Evolutionary conservation across 1,140 invertebrate genomes (phyloP), one percentile per base, ranked within the genome.

Genomic region (Cryptotermes secundus): DNA sequence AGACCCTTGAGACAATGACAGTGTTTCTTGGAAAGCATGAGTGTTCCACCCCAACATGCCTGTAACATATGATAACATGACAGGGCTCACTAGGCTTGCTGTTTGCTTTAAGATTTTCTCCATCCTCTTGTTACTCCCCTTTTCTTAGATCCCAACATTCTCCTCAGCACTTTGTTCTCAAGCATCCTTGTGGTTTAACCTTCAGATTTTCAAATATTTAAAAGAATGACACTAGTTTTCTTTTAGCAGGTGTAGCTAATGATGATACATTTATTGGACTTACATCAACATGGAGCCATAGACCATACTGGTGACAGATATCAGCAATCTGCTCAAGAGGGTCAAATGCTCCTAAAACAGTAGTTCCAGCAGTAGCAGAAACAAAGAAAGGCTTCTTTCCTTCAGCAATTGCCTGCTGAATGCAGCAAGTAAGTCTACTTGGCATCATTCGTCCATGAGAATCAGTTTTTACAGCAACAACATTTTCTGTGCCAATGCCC

Each of bases 271-370:
- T 49, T 49, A 49, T 49, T 22, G 9, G 12, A 90, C 93, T 91
- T 88, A 95, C 94, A 91, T 97, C 97, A 85, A 97, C 94, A 89
- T 98, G 96, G 87, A 98, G 90, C 97, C 97, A 98, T 14, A 98
- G 87, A 86, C 90, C 87, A 87, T 94, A 90, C 34, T 91, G 90
- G 26, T 90, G 86, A 83, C 94, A 95, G 31, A 95, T 88, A 84
- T 94, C 92, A 22, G 96, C 93, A 42, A 98, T 93, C 45, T 92
- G 91, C 1, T 92, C 89, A 9, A 98, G 88, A 7, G 96, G 95
- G 89, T 98, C 97, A 87, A 96, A 96, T 0, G 97, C 95, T 0
- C 96, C 96, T n/a, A 96, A 87, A 0, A 96, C 94, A 0, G 95
- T 96, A 1, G 94, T 95, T 0, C 95, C 95, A 3, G 94, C 93